phyloP scores from a whole-genome alignment of 2,797 vertebrate species.

The Rhinophrynus dorsalis region DNA sequence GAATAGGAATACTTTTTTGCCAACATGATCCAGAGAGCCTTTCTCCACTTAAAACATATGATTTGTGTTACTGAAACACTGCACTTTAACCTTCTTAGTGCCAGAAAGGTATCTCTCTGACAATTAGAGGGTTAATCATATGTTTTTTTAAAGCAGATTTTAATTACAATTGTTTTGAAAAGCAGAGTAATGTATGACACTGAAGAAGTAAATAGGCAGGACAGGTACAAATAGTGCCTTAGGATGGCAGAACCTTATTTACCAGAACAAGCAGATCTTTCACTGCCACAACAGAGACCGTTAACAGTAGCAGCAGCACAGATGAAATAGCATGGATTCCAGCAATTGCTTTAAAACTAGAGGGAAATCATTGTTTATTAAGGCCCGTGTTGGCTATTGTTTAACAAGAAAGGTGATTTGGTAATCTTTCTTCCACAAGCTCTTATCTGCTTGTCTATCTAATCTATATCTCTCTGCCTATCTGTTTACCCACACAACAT shows the following conservation, averaged over 20 bases:
- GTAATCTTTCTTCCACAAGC: constrained; percentile 43
- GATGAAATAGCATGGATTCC: background rate
- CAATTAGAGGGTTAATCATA: too few species aligned
- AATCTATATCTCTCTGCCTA: constrained; percentile 36
- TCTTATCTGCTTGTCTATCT: constrained; percentile 36
- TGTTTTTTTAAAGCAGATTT: too few species aligned
- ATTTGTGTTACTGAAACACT: too few species aligned
- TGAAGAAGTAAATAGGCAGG: constrained; percentile 59
- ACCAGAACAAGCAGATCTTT: constrained; percentile 34
- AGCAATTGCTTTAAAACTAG: constrained; percentile 6
- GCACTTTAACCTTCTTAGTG: too few species aligned
- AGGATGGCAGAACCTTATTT: constrained; percentile 1
- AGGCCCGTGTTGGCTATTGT: constrained; percentile 9
- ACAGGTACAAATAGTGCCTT: constrained; percentile 43
- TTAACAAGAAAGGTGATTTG: constrained; percentile 37
- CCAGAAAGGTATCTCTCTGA: too few species aligned
- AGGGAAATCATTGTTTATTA: constrained; percentile 29
- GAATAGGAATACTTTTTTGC: too few species aligned
- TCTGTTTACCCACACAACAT: constrained; percentile 21
- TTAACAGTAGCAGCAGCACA: constrained; percentile 2
- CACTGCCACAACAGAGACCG: background rate
- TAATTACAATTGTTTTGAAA: too few species aligned
- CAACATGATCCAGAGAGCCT: too few species aligned
- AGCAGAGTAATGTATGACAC: too few species aligned
- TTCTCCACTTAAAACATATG: too few species aligned